Evolutionary conservation across 2,888 invertebrate genomes (phyloP).

Genomic region (Pheosia tremula): DNA sequence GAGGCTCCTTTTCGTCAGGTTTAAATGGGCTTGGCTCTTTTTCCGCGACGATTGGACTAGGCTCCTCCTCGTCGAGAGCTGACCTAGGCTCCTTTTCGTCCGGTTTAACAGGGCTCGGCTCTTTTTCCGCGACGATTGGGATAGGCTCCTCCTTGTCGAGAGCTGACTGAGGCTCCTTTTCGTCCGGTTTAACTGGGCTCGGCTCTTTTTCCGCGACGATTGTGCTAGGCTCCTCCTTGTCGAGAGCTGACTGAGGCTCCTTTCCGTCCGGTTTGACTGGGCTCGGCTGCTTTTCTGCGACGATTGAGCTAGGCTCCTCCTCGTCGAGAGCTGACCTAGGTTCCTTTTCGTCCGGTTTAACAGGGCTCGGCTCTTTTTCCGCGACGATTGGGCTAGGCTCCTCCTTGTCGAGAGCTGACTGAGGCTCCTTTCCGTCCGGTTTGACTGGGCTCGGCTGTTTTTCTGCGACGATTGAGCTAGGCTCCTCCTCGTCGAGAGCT

Average conservation of each 20-base stretch:
- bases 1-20: constrained; percentile 15
- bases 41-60: constrained; percentile 9
- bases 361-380: neutral
- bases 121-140: constrained; percentile 4
- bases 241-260: constrained; percentile 13
- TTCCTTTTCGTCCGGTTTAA: constrained; percentile 10
- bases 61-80: neutral
- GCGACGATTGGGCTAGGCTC: constrained; percentile 6
- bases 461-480: constrained; percentile 8
- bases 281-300: constrained; percentile 12
- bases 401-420: constrained; percentile 7
- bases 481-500: neutral
- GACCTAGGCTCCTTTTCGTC: constrained; percentile 8
- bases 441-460: constrained; percentile 16
- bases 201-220: constrained; percentile 1
- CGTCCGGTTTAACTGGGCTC: constrained; percentile 4
- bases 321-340: neutral
- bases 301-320: constrained; percentile 6
- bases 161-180: constrained; percentile 13
- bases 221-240: constrained; percentile 3
- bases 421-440: constrained; percentile 15
- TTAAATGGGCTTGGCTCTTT: constrained; percentile 16
- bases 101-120: neutral
- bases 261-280: constrained; percentile 15
- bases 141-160: constrained; percentile 12